Evolutionary conservation across 1,140 invertebrate species (phyloP), one percentile per base, ranked within the genome.

Genomic region (Wasmannia auropunctata): DNA sequence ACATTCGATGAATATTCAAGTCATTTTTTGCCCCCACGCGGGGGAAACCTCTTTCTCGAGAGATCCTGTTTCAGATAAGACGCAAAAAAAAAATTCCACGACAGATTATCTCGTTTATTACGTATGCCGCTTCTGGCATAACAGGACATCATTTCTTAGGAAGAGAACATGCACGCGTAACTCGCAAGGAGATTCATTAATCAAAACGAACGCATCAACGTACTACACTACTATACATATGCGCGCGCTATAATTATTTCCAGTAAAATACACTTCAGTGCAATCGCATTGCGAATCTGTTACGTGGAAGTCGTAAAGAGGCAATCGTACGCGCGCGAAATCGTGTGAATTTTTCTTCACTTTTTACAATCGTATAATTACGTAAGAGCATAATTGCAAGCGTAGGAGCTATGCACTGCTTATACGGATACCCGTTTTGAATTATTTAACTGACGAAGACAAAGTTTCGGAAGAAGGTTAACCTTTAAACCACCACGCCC

Each of bases 151-250:
- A 25, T 69, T 80, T 69, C 34, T 51, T n/a, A 40, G 31, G 16
- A 67, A 54, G n/a, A 54, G 22, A 69, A 54, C 8, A 10, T 22
- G n/a, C n/a, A 8, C 14, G 40, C 51, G 11, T 43, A 74, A 81
- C 11, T 72, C 14, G 25, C 51, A 31, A 22, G 34, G 22, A 31
- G 34, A 46, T 31, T 83, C 79, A 83, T 83, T 83, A 72, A 83
- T 83, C 37, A 81, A 43, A 56, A 74, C 25, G 2, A 10, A 34
- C n/a, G 14, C 34, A 14, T 14, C 16, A 46, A 1, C 8, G 67
- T 22, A 58, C 11, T 22, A 31, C 8, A 72, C 5, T 58, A 43
- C 7, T 80, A 10, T 43, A 31, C n/a, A 40, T n/a, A n/a, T n/a
- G n/a, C n/a, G 22, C 14, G 31, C 14, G 14, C 11, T 40, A 10